Base-by-base conservation (phyloP, 2,888 invertebrate species). In the Salticus scenicus region DNA sequence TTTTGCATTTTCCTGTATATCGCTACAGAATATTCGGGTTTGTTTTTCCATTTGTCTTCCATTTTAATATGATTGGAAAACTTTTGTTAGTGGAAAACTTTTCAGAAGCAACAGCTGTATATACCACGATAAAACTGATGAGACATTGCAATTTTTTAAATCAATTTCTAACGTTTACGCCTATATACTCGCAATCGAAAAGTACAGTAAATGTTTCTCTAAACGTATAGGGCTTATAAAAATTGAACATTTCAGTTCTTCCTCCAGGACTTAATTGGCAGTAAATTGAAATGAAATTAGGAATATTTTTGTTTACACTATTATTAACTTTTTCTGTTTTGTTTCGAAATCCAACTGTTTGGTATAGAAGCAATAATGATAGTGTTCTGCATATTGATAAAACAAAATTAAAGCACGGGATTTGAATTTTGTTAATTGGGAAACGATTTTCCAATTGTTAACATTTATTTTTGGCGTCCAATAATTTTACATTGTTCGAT, bases 131-230 rank as follows among this genome's bases (percentile, higher is more conserved):
- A 57, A 57, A 57, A 57, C 57, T 57, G 42, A 47, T 47, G 17
- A 7, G 42, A 47, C 42, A 17, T 24, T 57, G 24, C 12, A 57
- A 24, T 24, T 57, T 57, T 57, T 57, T 57, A 17, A 57, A 57
- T 57, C 57, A 57, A 24, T 57, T 57, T 57, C 57, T 12, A 57
- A 2, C 57, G 57, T 57, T 57, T 24, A 20, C 57, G 57, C 57
- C 57, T 57, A 20, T 57, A 24, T n/a, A n/a, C 24, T 2, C 57
- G 24, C 20, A 57, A 57, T 57, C 57, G 57, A 57, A 57, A 4
- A 24, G 57, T 57, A 57, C 57, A 37, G 10, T 10, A 57, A 57
- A 57, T 57, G 57, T 57, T 57, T 24, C 57, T 20, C 24, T 17
- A 47, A 47, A 47, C 2, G 47, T 17, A 17, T 24, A 24, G 5